Conservation (phyloP, 1,140 invertebrate genomes). For the Drosophila bocki region DNA sequence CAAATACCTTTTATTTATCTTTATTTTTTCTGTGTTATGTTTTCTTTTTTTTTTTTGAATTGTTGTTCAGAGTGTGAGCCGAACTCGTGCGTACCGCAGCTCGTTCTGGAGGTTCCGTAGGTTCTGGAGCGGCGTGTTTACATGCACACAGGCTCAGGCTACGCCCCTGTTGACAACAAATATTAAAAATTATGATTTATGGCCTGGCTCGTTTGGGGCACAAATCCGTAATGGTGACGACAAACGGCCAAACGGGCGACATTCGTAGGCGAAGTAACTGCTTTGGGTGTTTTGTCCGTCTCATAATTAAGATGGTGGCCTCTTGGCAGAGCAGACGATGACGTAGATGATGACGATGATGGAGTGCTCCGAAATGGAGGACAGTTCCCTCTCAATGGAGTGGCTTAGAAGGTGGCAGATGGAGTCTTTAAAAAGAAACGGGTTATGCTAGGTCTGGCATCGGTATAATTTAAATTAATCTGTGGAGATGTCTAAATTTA, state of each 20-base stretch:
- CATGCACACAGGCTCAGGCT: constrained; percentile 73
- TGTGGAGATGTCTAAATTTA: neutral
- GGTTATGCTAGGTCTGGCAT: constrained; percentile 1
- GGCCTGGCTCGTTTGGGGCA: constrained; percentile 34
- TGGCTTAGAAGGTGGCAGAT: neutral
- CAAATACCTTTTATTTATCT: constrained; percentile 77
- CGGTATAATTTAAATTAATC: neutral
- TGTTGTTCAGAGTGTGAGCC: constrained; percentile 6
- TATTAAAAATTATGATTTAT: constrained; percentile 85
- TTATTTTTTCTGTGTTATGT: constrained; percentile 23
- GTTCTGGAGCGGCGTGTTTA: constrained; percentile 71
- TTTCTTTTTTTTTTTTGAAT: neutral
- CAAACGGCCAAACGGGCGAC: constrained; percentile 51
- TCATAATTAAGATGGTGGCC: constrained; percentile 69
- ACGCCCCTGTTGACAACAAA: constrained; percentile 84
- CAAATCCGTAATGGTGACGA: constrained; percentile 71
- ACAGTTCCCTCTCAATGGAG: constrained; percentile 13
- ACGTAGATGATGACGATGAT: constrained; percentile 50
- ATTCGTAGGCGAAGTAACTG: constrained; percentile 65
- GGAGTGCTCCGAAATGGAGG: constrained; percentile 58
- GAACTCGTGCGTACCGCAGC: constrained; percentile 39
- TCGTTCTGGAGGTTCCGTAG: constrained; percentile 45
- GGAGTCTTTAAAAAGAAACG: constrained; percentile 11
- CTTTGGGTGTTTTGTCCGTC: constrained; percentile 50
- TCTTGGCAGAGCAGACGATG: constrained; percentile 13